A percentile compares a stretch with the other conserved stretches of the same genome.
phyloP scores from a whole-genome alignment of 2,797 vertebrate genomes.

The Graptemys geographica region DNA sequence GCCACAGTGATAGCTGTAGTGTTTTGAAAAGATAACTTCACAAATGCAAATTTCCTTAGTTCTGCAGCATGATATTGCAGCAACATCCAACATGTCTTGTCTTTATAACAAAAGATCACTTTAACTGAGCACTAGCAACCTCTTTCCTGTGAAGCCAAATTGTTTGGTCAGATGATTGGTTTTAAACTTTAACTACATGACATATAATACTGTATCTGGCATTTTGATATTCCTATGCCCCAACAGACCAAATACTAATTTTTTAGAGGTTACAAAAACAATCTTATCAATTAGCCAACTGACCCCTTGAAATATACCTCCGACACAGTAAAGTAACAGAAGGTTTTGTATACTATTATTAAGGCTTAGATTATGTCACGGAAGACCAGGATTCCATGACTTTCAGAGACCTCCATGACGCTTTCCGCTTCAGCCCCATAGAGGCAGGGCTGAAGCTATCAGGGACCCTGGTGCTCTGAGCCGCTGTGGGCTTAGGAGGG shows the following conservation, averaged over 20 bases:
- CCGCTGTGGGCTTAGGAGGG: too few species aligned
- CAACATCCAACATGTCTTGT: background rate
- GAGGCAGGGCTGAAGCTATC: too few species aligned
- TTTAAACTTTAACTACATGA: background rate
- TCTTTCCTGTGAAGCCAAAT: background rate
- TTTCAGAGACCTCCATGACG: too few species aligned
- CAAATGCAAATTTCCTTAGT: background rate
- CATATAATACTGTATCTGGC: background rate
- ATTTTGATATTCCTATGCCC: background rate
- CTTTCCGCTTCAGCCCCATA: too few species aligned
- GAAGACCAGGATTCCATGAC: too few species aligned
- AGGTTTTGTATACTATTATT: background rate
- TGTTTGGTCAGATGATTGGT: background rate
- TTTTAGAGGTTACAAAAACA: background rate
- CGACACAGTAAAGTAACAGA: background rate
- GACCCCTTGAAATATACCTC: background rate
- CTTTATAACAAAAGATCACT: background rate
- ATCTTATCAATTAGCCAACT: background rate
- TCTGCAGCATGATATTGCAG: background rate
- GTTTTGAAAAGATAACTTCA: background rate
- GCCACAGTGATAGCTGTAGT: background rate
- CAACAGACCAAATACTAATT: background rate
- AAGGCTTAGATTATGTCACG: too few species aligned
- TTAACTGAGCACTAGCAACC: background rate
- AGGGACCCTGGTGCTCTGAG: too few species aligned